Evolutionary conservation across 2,888 invertebrate species (phyloP), one percentile per base, ranked within the genome.

Genomic region (Dolomedes plantarius): DNA sequence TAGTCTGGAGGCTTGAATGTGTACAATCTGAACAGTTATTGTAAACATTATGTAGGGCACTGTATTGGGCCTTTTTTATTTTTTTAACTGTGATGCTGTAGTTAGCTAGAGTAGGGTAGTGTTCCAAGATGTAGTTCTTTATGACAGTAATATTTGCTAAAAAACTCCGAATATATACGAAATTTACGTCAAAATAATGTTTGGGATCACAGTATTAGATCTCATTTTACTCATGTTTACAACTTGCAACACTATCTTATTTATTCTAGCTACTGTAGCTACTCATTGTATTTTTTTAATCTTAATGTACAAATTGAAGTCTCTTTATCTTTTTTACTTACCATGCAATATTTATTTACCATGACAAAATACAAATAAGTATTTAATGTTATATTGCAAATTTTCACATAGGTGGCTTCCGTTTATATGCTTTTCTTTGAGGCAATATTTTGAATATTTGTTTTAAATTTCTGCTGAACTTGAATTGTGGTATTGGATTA

Each of bases 101-200:
- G 83, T 77, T 77, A 85, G 83, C 83, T 85, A 85, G 83, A 85
- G 77, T 85, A 85, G 83, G 83, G 83, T 85, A 85, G 83, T 85
- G 83, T 77, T 85, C 83, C 77, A 77, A 85, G 83, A 73, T 85
- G 83, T 85, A 85, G 82, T 76, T 76, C 65, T 69, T 27, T 64
- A 75, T 75, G 46, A 46, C 67, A 19, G 29, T 28, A 69, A 69
- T 74, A n/a, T 69, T 69, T 75, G 28, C 41, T 69, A 23, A 28
- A 69, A 41, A 23, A 56, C 31, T 32, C 64, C 72, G 31, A 67
- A 31, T 31, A 46, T 65, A 50, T 73, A 27, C 29, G 36, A 32
- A 62, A 19, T 41, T 50, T 50, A 13, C 64, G 50, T 29, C 41
- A n/a, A 78, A 69, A 69, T 64, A 77, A 39, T 9, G 5, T 28